phyloP scores from a whole-genome alignment of 2,797 vertebrate species.

The Siniperca scherzeri region DNA sequence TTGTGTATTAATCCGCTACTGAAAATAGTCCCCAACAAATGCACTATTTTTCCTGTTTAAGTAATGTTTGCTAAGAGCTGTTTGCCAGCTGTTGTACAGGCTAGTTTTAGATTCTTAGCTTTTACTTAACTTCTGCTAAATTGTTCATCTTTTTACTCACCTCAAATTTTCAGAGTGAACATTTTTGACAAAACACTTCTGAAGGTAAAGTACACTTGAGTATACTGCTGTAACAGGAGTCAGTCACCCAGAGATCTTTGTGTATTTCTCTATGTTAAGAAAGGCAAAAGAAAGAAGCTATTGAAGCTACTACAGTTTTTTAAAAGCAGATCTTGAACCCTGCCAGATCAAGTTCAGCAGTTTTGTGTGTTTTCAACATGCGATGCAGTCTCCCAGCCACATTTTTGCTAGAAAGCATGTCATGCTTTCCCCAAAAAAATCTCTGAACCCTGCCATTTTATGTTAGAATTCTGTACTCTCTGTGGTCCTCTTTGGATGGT shows the following conservation, averaged over 20 bases:
- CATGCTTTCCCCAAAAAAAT: constrained; percentile 26
- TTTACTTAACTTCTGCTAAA: background rate
- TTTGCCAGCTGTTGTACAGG: background rate
- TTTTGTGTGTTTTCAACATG: constrained; percentile 50
- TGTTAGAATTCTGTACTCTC: constrained; percentile 66
- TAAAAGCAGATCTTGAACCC: constrained; percentile 43
- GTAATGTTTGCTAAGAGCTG: too few species aligned
- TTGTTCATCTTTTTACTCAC: constrained; percentile 3
- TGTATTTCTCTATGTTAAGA: constrained; percentile 11
- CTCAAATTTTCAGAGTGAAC: constrained; percentile 12
- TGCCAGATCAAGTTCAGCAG: constrained; percentile 16
- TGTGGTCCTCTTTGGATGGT: constrained; percentile 74
- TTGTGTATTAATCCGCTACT: background rate
- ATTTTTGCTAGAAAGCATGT: constrained; percentile 77
- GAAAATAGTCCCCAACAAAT: background rate
- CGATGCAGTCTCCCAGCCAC: constrained; percentile 41
- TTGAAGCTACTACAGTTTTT: constrained; percentile 35
- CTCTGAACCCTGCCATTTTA: constrained; percentile 66
- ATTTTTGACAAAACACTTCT: constrained; percentile 31
- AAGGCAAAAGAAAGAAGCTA: constrained; percentile 21
- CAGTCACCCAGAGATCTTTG: constrained; percentile 17
- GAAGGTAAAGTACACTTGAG: constrained; percentile 18
- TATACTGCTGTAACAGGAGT: constrained; percentile 26
- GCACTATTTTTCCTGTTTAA: background rate
- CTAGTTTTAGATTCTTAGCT: constrained; percentile 11